Percentiles rank a stretch among this genome's conserved stretches.
These are phyloP conservation scores for Enteromius trimaculatus DNA, from an alignment of 2,797 vertebrate species.

Conservation along the genomic window DNA sequence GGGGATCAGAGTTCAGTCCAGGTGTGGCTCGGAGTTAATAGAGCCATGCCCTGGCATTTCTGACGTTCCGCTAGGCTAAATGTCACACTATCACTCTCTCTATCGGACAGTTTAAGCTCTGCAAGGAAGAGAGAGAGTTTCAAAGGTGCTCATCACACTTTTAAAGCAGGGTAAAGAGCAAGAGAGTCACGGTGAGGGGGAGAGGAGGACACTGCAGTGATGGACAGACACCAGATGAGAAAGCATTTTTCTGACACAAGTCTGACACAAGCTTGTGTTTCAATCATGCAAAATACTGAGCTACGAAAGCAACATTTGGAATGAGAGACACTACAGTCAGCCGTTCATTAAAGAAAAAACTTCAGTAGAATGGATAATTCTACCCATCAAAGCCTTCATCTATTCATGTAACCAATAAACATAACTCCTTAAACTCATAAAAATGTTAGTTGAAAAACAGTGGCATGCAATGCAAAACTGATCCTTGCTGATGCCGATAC, in stretches of 20 bases:
- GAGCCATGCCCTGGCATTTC: constrained; percentile 60
- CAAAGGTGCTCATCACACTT: constrained; percentile 28
- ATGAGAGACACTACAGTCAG: neutral
- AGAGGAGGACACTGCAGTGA: neutral
- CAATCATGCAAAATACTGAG: neutral
- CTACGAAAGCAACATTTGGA: neutral
- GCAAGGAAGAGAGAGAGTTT: constrained; percentile 44
- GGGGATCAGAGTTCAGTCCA: constrained; percentile 38
- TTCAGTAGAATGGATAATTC: too few species aligned
- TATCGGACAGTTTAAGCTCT: constrained; percentile 54
- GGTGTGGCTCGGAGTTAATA: constrained; percentile 52
- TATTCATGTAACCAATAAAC: neutral
- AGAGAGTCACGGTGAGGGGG: neutral
- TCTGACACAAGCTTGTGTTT: neutral
- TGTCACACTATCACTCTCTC: constrained; percentile 62
- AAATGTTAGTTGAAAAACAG: neutral
- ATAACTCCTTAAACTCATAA: neutral
- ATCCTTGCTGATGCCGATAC: neutral
- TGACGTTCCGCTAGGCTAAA: constrained; percentile 57
- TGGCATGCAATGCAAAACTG: neutral
- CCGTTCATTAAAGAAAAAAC: neutral
- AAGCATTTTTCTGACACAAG: neutral
- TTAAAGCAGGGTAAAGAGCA: constrained; percentile 31
- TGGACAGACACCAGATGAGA: neutral
- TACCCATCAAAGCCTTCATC: neutral